Base-by-base conservation (phyloP, 2,888 invertebrate genomes). In the Microplitis manilae region DNA sequence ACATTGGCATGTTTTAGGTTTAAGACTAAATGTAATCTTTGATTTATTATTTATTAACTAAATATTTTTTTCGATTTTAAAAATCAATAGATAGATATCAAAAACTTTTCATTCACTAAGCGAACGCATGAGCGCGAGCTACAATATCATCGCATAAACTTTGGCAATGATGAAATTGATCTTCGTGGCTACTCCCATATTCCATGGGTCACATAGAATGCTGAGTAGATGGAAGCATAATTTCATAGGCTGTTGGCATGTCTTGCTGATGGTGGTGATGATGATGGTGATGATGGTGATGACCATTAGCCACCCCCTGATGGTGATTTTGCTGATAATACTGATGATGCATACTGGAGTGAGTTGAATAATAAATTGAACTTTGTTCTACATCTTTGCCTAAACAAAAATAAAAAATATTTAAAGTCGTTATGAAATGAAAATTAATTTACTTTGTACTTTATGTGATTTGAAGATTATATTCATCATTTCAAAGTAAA, bases 291-390 rank as follows among this genome's bases (percentile, higher is more conserved):
- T 85, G 84, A 72, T 84, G 84, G 68, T 87, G 87, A 76, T 87
- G 87, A 6, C 84, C 80, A 64, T 83, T 80, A n/a, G 86, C 80
- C 82, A 88, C 84, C 86, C 87, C 86, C 77, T 87, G 86, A 79
- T 88, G 88, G 80, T 87, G 89, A 68, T 85, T 86, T 69, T 87
- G 87, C 73, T 86, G 87, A 71, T 90, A 89, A 83, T 90, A 89
- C 79, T 89, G 89, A 78, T 88, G 87, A 77, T 89, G 89, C 84
- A 89, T 87, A 74, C 87, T 87, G 73, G 89, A 83, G 75, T 89
- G 90, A 59, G 86, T 85, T 73, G 89, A 84, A 72, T 90, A 90
- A 68, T 89, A 90, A 6, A 88, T 85, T 65, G 88, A 79, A 62
- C 82, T 86, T 77, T 88, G 89, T 30, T 89, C 89, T 38, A 86